These are phyloP conservation scores for Parochlus steinenii DNA, from an alignment of 2,888 invertebrate species.

Conservation along the genomic window DNA sequence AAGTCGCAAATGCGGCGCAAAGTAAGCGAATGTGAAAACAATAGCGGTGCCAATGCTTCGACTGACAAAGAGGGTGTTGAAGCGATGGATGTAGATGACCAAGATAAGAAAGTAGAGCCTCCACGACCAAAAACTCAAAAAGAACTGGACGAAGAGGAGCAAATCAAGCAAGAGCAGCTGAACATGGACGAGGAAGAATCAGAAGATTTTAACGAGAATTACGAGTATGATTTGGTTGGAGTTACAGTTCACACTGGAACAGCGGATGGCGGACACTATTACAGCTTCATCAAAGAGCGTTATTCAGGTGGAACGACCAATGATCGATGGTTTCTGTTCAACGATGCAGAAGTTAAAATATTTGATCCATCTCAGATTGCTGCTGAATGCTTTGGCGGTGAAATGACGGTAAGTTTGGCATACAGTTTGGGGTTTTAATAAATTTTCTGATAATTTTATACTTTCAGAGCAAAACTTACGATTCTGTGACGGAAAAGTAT, in stretches of 20 bases:
- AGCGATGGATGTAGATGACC: constrained; percentile 17
- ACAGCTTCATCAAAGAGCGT: constrained; percentile 85
- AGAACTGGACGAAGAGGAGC: constrained; percentile 17
- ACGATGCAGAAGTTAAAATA: constrained; percentile 85
- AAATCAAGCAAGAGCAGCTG: constrained; percentile 14
- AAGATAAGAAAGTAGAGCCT: constrained; percentile 15
- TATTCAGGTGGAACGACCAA: constrained; percentile 41
- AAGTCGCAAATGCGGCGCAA: constrained; percentile 31
- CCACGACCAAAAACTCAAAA: constrained; percentile 13
- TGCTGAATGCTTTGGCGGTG: constrained; percentile 91
- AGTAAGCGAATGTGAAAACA: constrained; percentile 11
- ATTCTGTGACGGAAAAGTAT: constrained; percentile 90
- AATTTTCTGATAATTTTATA: constrained; percentile 12
- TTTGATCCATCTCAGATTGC: constrained; percentile 92
- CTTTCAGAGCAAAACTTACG: constrained; percentile 82
- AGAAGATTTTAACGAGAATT: constrained; percentile 49
- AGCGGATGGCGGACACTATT: constrained; percentile 93
- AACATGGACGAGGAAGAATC: constrained; percentile 20
- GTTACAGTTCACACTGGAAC: constrained; percentile 97
- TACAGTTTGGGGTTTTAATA: constrained; percentile 14
- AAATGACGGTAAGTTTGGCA: constrained; percentile 62
- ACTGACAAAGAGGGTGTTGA: constrained; percentile 17
- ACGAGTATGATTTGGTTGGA: constrained; percentile 76
- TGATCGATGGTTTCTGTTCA: constrained; percentile 86
- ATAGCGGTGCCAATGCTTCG: constrained; percentile 6